These are phyloP conservation scores for Pygathrix nemaeus DNA, from an alignment of 2,113 vertebrate genomes.

Conservation along the genomic window DNA sequence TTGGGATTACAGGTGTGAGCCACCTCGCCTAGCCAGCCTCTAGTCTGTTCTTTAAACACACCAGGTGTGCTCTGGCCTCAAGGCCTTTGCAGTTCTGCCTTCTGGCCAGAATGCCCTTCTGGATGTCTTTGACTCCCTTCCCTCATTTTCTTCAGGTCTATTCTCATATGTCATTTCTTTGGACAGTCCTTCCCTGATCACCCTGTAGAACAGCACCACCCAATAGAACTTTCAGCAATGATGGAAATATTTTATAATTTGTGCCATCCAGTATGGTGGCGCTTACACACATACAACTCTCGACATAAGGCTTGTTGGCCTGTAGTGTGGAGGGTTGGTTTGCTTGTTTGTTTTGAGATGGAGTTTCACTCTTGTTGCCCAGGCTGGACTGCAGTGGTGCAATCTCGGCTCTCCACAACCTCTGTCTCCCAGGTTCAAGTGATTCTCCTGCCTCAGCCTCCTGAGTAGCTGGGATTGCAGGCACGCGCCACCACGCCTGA, in stretches of 20 bases:
- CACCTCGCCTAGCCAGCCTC: accelerated
- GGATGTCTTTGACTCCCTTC: neutral
- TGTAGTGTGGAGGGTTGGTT: neutral
- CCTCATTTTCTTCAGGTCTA: neutral
- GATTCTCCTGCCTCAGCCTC: no score
- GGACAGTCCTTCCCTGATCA: neutral
- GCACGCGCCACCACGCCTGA: no score
- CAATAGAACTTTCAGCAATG: neutral
- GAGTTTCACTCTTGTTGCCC: no score
- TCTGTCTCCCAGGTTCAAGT: no score
- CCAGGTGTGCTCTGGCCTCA: neutral
- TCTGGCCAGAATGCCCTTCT: neutral
- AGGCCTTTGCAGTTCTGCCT: neutral
- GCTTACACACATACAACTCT: neutral
- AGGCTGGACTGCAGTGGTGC: no score
- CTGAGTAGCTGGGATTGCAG: no score
- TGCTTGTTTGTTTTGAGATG: no score
- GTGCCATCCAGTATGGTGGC: neutral
- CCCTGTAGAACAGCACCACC: neutral
- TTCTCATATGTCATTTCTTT: neutral
- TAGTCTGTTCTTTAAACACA: neutral
- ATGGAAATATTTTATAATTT: neutral
- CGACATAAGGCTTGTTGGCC: neutral
- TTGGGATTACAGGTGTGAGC: no score
- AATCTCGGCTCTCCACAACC: no score